A percentile compares a stretch with the other conserved stretches of the same genome.
These are phyloP conservation scores for Lithophane ornitopus DNA, from an alignment of 2,888 invertebrate species.

Conservation along the genomic window DNA sequence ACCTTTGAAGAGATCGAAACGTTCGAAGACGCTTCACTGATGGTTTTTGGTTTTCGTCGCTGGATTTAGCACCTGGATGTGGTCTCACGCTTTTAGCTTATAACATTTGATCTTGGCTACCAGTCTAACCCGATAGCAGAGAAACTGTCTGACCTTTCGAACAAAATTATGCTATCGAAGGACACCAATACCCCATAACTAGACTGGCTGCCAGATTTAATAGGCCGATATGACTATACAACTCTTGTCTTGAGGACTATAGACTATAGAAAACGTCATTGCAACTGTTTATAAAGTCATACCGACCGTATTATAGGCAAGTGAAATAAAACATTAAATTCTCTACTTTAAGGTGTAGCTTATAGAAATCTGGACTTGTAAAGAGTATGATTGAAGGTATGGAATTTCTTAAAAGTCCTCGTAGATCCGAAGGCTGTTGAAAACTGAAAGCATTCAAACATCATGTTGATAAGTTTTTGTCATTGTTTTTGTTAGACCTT, in stretches of 20 bases:
- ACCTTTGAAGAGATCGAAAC: conserved; percentile 83
- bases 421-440: not conserved
- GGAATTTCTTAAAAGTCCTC: not conserved
- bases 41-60: conserved; percentile 25
- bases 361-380: conserved; percentile 1
- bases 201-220: conserved; percentile 24
- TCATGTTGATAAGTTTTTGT: conserved; percentile 1
- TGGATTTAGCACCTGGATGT: conserved; percentile 12
- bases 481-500: conserved; percentile 1
- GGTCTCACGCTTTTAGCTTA: conserved; percentile 5
- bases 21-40: conserved; percentile 84
- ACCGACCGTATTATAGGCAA: conserved; percentile 12
- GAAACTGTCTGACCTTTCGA: not conserved
- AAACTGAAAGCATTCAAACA: conserved; percentile 11
- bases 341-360: conserved; percentile 1
- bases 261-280: conserved; percentile 10
- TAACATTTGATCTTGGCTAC: conserved; percentile 4
- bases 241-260: not conserved
- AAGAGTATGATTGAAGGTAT: conserved; percentile 26
- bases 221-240: conserved; percentile 18
- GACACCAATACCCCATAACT: not conserved
- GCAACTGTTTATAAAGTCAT: conserved; percentile 10
- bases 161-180: not conserved
- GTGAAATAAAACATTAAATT: conserved; percentile 17
- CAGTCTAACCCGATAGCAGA: not conserved